Evolutionary conservation across 1,140 invertebrate species (phyloP), one percentile per base, ranked within the genome.

Genomic region (Hyles euphorbiae): DNA sequence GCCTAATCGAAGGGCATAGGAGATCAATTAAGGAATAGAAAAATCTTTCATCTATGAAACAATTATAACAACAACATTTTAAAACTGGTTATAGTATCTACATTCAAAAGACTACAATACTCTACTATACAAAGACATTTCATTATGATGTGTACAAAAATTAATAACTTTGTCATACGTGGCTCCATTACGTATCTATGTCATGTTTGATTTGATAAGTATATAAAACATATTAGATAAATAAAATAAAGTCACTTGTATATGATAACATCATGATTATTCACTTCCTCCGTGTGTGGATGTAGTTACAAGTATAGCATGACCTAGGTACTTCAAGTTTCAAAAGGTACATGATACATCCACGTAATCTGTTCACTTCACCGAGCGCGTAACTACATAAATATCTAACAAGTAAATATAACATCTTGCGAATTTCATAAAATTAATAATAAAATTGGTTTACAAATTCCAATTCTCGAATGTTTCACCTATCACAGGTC

Each of bases 21-120:
- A 84, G 70, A 76, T 75, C 63, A 84, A 84, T 78, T 67, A 80
- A 70, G 76, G 81, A 82, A 84, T 84, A 82, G 75, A 79, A 84
- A 84, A 83, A 63, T 75, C 58, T 60, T 40, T 44, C 46, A 55
- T 44, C 45, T 48, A 48, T 32, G 36, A 53, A 56, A 56, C 32
- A 36, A 47, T 56, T 5, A 48, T 8, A 48, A 48, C 46, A 56
- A 48, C 45, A 56, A 47, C 45, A 34, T 34, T 56, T 48, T 47
- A 54, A 54, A 22, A 54, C 33, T 54, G 36, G 12, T 44, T 22
- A 54, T 12, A 54, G 40, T 44, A 6, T 22, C 53, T 54, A 54
- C 40, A 22, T 54, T 54, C 34, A 54, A 45, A 54, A 54, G 53
- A 12, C 53, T 54, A 52, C 32, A 11, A 11, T 52, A 52, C 9